Base-by-base conservation (phyloP, 2,113 vertebrate species). In the Okapia johnstoni region DNA sequence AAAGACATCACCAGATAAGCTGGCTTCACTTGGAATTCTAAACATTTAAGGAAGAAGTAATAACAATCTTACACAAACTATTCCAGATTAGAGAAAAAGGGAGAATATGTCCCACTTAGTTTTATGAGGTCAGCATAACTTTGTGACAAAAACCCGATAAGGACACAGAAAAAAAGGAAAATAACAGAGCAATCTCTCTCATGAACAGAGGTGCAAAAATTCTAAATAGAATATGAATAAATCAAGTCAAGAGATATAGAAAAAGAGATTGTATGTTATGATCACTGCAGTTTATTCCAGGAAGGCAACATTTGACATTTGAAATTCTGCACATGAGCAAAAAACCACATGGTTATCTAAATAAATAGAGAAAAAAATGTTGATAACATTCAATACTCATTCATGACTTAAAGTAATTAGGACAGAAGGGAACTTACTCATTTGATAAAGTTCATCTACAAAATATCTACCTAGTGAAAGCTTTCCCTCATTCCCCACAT, bases 151-250 rank as follows among this genome's bases (percentile, higher is more conserved):
- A 76, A 92, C 17, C 28, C 30, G 61, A 96, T 4, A 90, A 96
- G 54, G 7, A 43, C 60, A 80, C 66, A 54, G 46, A 70, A 84
- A 94, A 93, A 79, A 87, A 66, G 25, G 11, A 90, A 77, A 86
- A 87, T 54, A 58, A 60, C 12, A 93, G 57, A 13, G 11, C 3
- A 28, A 30, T 46, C 60, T 80, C 50, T 70, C 48, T 87, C 25
- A 90, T 90, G 80, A 96, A 52, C 6, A 66, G 46, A 85, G 12
- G 94, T 52, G 46, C 15, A 89, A 92, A 89, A 96, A 93, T 60
- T 73, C 36, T 92, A 80, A 94, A 97, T 88, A 91, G 63, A 87
- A 85, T 54, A 90, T 48, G 50, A 90, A 10, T 16, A 93, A 80
- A 33, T 50, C 8, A 88, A 92, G 63, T 25, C 9, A 85, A 85